phyloP scores from a whole-genome alignment of 2,888 invertebrate species.

The Neocrepidodera transversa region DNA sequence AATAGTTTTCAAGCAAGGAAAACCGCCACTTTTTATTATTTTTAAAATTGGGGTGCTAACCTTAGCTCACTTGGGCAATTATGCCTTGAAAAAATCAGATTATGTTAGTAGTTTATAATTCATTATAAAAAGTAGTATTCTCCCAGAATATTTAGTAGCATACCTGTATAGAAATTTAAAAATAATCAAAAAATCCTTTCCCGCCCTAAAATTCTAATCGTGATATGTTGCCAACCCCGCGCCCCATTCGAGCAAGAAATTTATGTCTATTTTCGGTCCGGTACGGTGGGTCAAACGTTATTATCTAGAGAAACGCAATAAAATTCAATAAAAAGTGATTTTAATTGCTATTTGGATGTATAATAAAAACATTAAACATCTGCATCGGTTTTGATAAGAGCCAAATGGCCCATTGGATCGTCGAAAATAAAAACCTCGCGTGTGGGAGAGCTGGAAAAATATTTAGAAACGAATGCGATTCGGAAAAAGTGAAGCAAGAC shows the following conservation, averaged over 20 bases:
- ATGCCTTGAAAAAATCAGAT: too few relatives aligned
- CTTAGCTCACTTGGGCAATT: too few relatives aligned
- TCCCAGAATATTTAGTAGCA: too few relatives aligned
- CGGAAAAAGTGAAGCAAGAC: constrained; percentile 1
- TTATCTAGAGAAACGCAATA: constrained; percentile 18
- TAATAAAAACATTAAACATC: constrained; percentile 35
- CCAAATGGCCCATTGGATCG: constrained; percentile 20
- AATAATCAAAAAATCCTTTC: too few relatives aligned
- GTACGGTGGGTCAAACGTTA: not conserved
- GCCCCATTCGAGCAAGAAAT: not conserved
- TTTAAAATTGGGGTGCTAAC: too few relatives aligned
- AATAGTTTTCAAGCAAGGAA: too few relatives aligned
- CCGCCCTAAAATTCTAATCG: too few relatives aligned
- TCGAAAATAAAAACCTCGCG: constrained; percentile 10
- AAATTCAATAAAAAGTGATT: constrained; percentile 31
- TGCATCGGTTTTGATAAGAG: constrained; percentile 30
- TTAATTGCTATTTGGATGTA: constrained; percentile 32
- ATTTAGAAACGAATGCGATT: constrained; percentile 3
- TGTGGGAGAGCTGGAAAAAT: constrained; percentile 4
- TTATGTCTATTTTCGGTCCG: not conserved
- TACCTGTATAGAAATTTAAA: too few relatives aligned
- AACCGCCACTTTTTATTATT: too few relatives aligned
- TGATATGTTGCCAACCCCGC: not conserved
- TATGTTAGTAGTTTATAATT: too few relatives aligned
- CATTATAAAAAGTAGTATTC: too few relatives aligned